phyloP scores from a whole-genome alignment of 2,797 vertebrate species.

The Lindbergichthys nudifrons region DNA sequence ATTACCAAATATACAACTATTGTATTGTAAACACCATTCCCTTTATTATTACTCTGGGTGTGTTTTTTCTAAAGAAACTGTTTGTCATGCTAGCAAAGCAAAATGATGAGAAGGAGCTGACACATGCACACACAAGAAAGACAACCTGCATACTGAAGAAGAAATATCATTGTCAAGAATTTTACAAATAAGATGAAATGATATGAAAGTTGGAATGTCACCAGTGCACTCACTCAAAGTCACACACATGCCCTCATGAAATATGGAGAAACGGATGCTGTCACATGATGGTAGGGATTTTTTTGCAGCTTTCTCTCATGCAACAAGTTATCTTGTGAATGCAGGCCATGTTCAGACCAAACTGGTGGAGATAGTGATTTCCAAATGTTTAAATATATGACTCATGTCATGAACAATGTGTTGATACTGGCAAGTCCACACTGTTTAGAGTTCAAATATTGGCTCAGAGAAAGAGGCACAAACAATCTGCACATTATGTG shows the following conservation, averaged over 20 bases:
- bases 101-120: not conserved
- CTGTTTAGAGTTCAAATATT: not conserved
- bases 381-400: not conserved
- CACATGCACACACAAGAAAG: not conserved
- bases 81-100: slow-evolving; percentile 3
- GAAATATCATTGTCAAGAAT: not conserved
- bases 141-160: not conserved
- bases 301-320: not conserved
- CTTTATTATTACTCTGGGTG: not conserved
- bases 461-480: not conserved
- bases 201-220: slow-evolving; percentile 3
- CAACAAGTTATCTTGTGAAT: not conserved
- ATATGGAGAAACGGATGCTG: too few species aligned
- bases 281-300: not conserved
- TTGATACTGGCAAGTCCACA: not conserved
- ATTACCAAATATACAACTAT: not conserved
- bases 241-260: not conserved
- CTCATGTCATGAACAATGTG: too few species aligned
- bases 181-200: not conserved
- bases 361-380: not conserved
- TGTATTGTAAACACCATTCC: not conserved
- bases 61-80: slow-evolving; percentile 9
- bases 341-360: not conserved
- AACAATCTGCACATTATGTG: not conserved
- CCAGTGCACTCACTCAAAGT: not conserved